Base-by-base conservation (phyloP, 2,888 invertebrate genomes). In the Apotomis turbidana region DNA sequence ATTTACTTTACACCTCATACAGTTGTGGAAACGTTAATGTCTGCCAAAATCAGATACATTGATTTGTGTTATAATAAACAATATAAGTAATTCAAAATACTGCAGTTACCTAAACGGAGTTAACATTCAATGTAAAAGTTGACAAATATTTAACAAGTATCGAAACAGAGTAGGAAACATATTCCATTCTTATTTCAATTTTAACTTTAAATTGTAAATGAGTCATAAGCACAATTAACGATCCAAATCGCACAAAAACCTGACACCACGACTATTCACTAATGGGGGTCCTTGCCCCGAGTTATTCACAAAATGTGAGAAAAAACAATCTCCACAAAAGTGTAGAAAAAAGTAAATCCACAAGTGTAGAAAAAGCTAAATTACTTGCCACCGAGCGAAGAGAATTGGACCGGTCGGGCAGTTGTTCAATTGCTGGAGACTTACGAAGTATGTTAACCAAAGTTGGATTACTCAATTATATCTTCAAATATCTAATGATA, bases 201-300 rank as follows among this genome's bases (percentile, higher is more conserved):
- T 3, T 41, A 55, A 15, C 15, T 66, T 54, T 55, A 57, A 55
- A 46, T 57, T 57, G 54, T 27, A 58, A 66, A 55, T 67, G 55
- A 71, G 61, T 67, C 67, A 62, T 57, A 60, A 13, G 38, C 12
- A 68, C 51, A 68, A 67, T 71, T 62, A 63, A 63, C 72, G 52
- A 73, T 10, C 61, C 15, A 54, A 38, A 55, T 6, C 66, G 49
- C 15, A 27, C 55, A 71, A 71, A 71, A 71, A 71, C 8, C 27
- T 41, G 55, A 51, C 62, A 70, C 5, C 51, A 68, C 13, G 60
- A 44, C 13, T 36, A 61, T 57, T 54, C 54, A 60, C 67, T 71
- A 67, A 71, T 71, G 67, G 59, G 52, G 71, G 67, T 68, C 67
- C 36, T 68, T 57, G 71, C 61, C 61, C 67, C 8, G 49, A 49